Base-by-base conservation (phyloP, 2,888 invertebrate genomes). In the Macrophya annulata region DNA sequence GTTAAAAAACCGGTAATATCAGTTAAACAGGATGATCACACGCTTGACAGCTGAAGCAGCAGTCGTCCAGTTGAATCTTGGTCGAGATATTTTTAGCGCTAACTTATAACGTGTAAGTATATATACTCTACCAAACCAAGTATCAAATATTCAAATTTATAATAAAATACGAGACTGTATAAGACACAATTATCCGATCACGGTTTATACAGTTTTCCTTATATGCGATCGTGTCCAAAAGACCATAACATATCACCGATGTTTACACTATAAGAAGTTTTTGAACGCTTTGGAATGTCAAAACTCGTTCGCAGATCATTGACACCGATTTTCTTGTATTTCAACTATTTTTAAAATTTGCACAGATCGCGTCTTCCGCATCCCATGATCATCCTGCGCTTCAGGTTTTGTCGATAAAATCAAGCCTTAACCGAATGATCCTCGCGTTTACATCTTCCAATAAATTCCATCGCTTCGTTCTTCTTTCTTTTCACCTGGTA, bases 1-100 rank as follows among this genome's bases (percentile, higher is more conserved):
- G 43, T 81, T 81, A 62, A 81, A 48, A 59, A 59, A 81, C 81
- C 62, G 81, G 81, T 81, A 81, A 62, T 40, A 81, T 81, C 81
- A 25, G 81, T 62, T 81, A 5, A 51, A 43, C 81, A 62, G 62
- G 59, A 62, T 81, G 59, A 62, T 37, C 68, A 17, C 68, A 68
- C 17, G 31, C 15, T 17, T 68, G 68, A 68, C 68, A 68, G 68
- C 68, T 68, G 68, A 68, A 68, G 68, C 31, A n/a, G 9, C 31
- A 76, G 76, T 21, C 77, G 77, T 55, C 43, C 21, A 25, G 45
- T 45, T 68, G 37, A 68, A 31, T 68, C 68, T 68, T 62, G 62
- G 43, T 45, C 72, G 45, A 45, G 43, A 74, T 74, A 74, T 45
- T 45, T 74, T 25, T 45, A 74, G 43, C 72, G 45, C 21, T 45